A percentile compares a stretch with the other conserved stretches of the same genome.
phyloP scores from a whole-genome alignment of 2,888 invertebrate genomes.

The Druceiella hillmani region DNA sequence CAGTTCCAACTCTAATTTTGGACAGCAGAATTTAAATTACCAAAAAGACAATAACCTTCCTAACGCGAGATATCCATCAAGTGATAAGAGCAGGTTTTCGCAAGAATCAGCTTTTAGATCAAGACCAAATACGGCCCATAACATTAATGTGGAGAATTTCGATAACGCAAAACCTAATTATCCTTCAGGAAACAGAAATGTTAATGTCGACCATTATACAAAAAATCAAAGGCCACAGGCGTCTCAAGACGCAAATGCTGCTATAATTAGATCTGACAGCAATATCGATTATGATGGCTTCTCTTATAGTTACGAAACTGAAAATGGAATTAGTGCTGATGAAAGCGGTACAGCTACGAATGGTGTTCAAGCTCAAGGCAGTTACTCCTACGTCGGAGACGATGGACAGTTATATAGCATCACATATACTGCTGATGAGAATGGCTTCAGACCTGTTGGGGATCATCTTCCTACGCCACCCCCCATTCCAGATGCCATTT shows the following conservation, averaged over 20 bases:
- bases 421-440: conserved; percentile 42
- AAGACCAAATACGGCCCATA: too few relatives aligned
- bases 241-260: conserved; percentile 33
- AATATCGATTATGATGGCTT: conserved; percentile 33
- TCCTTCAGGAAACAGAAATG: too few relatives aligned
- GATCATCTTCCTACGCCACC: conserved; percentile 47
- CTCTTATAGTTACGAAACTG: conserved; percentile 38
- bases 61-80: too few relatives aligned
- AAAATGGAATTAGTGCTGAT: conserved; percentile 40
- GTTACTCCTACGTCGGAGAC: conserved; percentile 40
- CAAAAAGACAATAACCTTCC: too few relatives aligned
- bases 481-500: conserved; percentile 45
- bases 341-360: conserved; percentile 35
- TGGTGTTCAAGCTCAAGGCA: conserved; percentile 37
- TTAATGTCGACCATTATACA: too few relatives aligned
- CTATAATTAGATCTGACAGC: conserved; percentile 34
- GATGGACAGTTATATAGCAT: conserved; percentile 39
- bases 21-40: too few relatives aligned
- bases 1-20: too few relatives aligned
- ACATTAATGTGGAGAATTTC: too few relatives aligned
- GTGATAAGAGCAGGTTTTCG: too few relatives aligned
- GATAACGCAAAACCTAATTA: too few relatives aligned
- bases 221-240: conserved; percentile 33
- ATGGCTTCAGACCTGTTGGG: conserved; percentile 44
- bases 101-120: too few relatives aligned